Evolutionary conservation across 2,113 vertebrate species (phyloP), one percentile per base, ranked within the genome.

Genomic region (Phrynosoma platyrhinos): DNA sequence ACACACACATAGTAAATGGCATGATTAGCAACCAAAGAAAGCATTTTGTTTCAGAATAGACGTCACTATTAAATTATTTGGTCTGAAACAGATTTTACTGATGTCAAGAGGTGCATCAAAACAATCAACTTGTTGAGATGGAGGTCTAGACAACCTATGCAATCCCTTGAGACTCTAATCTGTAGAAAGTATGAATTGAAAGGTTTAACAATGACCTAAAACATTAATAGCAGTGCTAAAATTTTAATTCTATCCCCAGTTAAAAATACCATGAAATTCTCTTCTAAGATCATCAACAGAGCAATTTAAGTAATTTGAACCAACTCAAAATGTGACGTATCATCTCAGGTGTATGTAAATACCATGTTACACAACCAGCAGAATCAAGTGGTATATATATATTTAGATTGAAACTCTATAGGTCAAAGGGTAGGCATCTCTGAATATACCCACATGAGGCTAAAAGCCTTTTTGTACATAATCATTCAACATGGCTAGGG

Each of bases 1-100:
- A 72, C 16, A 42, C 30, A 82, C 40, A 58, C 6, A 5, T 27
- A 36, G 92, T 88, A 93, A 96, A 93, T 92, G 93, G 92, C 83
- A 93, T 64, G 90, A 94, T 95, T 94, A 95, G 94, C 91, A 95
- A 95, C 30, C 91, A 92, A 94, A 95, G 80, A 2, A 23, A 94
- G 90, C 40, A 74, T 95, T 94, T 92, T 90, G 89, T 93, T 95
- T 93, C 83, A 91, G 92, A 93, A 94, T 32, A 55, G 88, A 93
- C 80, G 91, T 79, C 79, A 89, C 83, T 74, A 78, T 9, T 89
- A 93, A 95, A 92, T 94, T 91, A 95, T 95, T 95, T 95, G 87
- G 93, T 92, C 91, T 94, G 87, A 92, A 89, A 84, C 53, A 91
- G 93, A 76, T 86, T 87, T 93, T 71, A 64, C 53, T 86, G 91